Conservation (phyloP, 2,888 invertebrate genomes). For the Agonum fuliginosum region DNA sequence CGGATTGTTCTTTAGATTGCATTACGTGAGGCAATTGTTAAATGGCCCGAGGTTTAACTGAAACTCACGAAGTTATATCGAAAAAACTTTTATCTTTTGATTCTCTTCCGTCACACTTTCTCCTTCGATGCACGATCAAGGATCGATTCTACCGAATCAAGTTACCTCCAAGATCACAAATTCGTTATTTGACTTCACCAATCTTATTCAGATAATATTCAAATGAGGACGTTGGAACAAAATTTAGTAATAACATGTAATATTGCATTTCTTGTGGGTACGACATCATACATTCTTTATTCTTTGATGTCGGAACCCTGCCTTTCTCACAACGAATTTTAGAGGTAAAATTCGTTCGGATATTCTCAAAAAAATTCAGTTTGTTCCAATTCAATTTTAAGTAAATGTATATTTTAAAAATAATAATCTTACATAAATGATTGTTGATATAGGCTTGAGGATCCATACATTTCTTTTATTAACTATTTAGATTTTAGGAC, state of each 20-base stretch:
- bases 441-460: too few relatives aligned
- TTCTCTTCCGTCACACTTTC: slow-evolving; percentile 48
- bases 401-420: too few relatives aligned
- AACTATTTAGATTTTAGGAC: too few relatives aligned
- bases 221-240: slow-evolving; percentile 4
- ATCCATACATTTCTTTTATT: too few relatives aligned
- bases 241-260: slow-evolving; percentile 25
- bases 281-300: neutral
- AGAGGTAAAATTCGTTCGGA: neutral
- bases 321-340: neutral
- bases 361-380: too few relatives aligned
- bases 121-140: neutral
- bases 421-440: too few relatives aligned
- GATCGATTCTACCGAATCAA: neutral
- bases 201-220: slow-evolving; percentile 21
- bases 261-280: neutral
- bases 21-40: slow-evolving; percentile 53
- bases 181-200: slow-evolving; percentile 14
- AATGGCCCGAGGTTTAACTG: slow-evolving; percentile 44
- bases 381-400: neutral
- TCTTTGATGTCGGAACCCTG: neutral
- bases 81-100: slow-evolving; percentile 55
- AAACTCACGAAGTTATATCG: slow-evolving; percentile 50
- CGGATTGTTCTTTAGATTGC: slow-evolving; percentile 49
- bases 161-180: neutral